Evolutionary conservation across 2,888 invertebrate genomes (phyloP), one percentile per base, ranked within the genome.

Genomic region (Exephanes ischioxanthus): DNA sequence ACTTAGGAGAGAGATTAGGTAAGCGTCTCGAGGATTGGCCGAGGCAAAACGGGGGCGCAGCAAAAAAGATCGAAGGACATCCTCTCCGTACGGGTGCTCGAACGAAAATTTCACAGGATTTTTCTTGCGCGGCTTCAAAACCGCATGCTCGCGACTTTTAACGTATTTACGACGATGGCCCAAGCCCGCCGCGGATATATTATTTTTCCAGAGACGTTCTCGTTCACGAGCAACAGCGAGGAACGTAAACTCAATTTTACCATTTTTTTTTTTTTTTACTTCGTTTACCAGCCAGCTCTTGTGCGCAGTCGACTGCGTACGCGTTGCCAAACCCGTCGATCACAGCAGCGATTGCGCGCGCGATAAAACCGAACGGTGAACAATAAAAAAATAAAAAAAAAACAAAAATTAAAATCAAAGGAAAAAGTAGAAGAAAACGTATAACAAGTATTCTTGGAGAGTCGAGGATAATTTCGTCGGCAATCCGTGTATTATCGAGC

Each of bases 51-150:
- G 45, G 22, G 81, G 61, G 76, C 51, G 61, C 73, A 53, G 67
- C 41, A 58, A 30, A 41, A 72, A 80, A 82, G 51, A 79, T 80
- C 77, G 83, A 86, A 87, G 86, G 84, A 86, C 83, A 83, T 70
- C 58, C 11, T 67, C 66, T 79, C 66, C n/a, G 73, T 63, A 41
- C 61, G 63, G 68, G 61, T 63, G 81, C 71, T 73, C 41, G 37
- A 58, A 73, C 77, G 75, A 79, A 77, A 77, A 76, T 78, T 86
- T 86, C 73, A 41, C 76, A 83, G 53, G 75, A 84, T 84, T 88
- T 86, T 82, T 79, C 75, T 78, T 37, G 11, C 14, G 11, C n/a
- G 5, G 9, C 16, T 22, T 26, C 14, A 19, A 45, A 68, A 33
- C n/a, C 16, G n/a, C 30, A 48, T 16, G 26, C 45, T 19, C 71